A percentile compares a stretch with the other conserved stretches of the same genome.
phyloP scores from a whole-genome alignment of 2,888 invertebrate genomes.

The Aproaerema taeniolella region DNA sequence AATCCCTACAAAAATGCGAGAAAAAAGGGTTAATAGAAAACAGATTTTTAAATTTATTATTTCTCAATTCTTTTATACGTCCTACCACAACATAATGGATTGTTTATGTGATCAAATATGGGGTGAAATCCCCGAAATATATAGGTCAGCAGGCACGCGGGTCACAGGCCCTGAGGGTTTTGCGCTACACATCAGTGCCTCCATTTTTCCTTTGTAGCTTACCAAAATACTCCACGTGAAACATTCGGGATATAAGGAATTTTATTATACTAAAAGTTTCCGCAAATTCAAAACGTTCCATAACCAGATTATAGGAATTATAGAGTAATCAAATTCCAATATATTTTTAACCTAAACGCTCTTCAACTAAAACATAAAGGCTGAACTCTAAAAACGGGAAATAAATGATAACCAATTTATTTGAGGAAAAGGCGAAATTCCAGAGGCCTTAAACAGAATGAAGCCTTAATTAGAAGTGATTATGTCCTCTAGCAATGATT shows the following conservation, averaged over 20 bases:
- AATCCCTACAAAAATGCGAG: too few species aligned
- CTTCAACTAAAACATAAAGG: slow-evolving; percentile 24
- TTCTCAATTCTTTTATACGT: too few species aligned
- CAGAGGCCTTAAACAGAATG: slow-evolving; percentile 33
- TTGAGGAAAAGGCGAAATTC: slow-evolving; percentile 28
- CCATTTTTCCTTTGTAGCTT: slow-evolving; percentile 16
- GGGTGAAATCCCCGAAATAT: slow-evolving; percentile 24
- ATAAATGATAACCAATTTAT: slow-evolving; percentile 40
- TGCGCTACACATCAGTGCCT: slow-evolving; percentile 14
- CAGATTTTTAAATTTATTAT: too few species aligned
- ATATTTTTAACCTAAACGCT: too few species aligned
- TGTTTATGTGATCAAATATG: slow-evolving; percentile 18
- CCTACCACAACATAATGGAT: slow-evolving; percentile 26
- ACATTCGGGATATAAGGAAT: too few species aligned
- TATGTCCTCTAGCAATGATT: slow-evolving; percentile 35
- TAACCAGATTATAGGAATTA: too few species aligned
- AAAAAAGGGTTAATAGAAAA: too few species aligned
- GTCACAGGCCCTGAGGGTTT: slow-evolving; percentile 12
- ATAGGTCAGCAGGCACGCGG: slow-evolving; percentile 24
- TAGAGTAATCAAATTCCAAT: too few species aligned
- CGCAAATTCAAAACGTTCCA: too few species aligned
- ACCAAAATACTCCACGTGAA: too few species aligned
- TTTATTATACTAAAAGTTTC: too few species aligned
- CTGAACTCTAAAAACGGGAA: slow-evolving; percentile 24
- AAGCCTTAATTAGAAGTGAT: slow-evolving; percentile 44